Evolutionary conservation across 2,888 invertebrate genomes (phyloP), one percentile per base, ranked within the genome.

Genomic region (Clepsis dumicolana): DNA sequence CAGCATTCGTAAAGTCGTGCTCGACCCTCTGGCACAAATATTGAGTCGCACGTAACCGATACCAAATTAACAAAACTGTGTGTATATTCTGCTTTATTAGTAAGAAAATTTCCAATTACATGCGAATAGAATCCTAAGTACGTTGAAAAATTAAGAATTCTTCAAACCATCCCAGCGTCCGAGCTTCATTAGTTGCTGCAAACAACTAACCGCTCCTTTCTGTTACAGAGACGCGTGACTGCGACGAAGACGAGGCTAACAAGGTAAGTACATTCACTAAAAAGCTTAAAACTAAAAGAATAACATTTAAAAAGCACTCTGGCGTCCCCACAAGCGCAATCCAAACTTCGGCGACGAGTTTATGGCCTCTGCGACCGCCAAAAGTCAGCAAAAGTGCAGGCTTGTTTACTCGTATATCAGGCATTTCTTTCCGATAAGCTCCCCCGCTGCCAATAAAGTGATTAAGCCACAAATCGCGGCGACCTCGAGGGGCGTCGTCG

Each of bases 401-500:
- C 89, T 86, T 91, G 92, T 93, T 92, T 89, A 90, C 90, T 85
- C 90, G 85, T 92, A 92, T 90, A 92, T 92, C 92, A 90, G 84
- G 73, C 85, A 86, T 90, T 91, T 88, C 90, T 90, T 91, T 88
- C 85, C 90, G 93, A 93, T 93, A 93, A 93, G 88, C 87, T 90
- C 93, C 93, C 93, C 82, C 84, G 90, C 90, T 88, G 90, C 91
- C 93, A 91, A 93, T 93, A 93, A 93, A 93, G 93, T 91, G 93
- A 93, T 93, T 93, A 93, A 93, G 92, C 90, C 93, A 90, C 93
- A 93, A 93, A 93, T 93, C 93, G 93, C 81, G 83, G 80, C 82
- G 82, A 84, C 83, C 81, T 76, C 81, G 77, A 32, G 32, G 59
- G 64, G 54, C 56, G 67, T 56, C 44, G 16, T 41, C 38, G 65